Evolutionary conservation across 2,797 vertebrate genomes (phyloP), one percentile per base, ranked within the genome.

Genomic region (Urocyon cinereoargenteus): DNA sequence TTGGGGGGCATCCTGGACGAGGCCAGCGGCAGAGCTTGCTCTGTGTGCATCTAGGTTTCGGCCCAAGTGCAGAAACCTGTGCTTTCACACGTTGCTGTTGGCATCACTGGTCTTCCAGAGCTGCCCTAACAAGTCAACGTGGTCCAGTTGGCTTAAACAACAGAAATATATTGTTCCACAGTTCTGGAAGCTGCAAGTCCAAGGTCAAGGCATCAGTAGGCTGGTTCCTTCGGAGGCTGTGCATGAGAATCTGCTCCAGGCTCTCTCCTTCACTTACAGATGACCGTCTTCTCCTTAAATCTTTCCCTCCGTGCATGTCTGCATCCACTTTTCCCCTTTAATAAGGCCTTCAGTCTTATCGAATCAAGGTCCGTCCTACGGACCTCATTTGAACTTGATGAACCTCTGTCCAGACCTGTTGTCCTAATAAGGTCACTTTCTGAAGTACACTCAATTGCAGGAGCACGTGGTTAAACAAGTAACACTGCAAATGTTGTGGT

Each of bases 91-190:
- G 87, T 83, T 75, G 90, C 77, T 94, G 31, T 84, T 55, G 26
- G 55, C 11, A 15, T 18, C 13, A 11, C 5, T 9, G 9, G 59
- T 49, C 18, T 24, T 10, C 70, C 9, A 2, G 45, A 31, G 26
- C 24, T 34, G 83, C 11, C 0, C 1, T n/a, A 13, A 55, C 26
- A 1, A 13, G n/a, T 31, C 18, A 3, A 28, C n/a, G 3, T 49
- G 16, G 13, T 6, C 10, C 3, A 3, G 24, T 19, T 5, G 34
- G 45, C n/a, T 26, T 9, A n/a, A 21, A 34, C 31, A 6, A 2
- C 9, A 40, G 83, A 28, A 4, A 18, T 40, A 0, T 15, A 31
- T 59, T 59, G 12, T 62, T n/a, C 24, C 49, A 5, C 5, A 4
- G 21, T 2, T 31, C 53, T 28, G 73, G 82, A 53, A 26, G 36